Percentiles rank a stretch among this genome's conserved stretches.
phyloP scores from a whole-genome alignment of 2,113 vertebrate genomes.

The Nanorana parkeri region DNA sequence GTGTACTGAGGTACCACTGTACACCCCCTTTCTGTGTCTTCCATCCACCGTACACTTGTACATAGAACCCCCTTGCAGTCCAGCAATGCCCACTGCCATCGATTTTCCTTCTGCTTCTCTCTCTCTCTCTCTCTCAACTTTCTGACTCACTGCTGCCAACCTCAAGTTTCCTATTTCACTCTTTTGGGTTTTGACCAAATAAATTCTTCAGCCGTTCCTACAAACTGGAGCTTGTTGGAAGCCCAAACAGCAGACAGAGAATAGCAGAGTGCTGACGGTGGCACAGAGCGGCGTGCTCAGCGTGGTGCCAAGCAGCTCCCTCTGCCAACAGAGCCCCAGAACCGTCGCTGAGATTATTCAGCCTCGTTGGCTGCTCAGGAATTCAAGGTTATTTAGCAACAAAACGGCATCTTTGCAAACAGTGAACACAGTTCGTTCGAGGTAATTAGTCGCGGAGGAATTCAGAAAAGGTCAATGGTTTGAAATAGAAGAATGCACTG shows the following conservation, averaged over 20 bases:
- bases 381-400: constrained; percentile 74
- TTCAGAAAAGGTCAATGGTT: constrained; percentile 70
- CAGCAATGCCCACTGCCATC: not conserved
- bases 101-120: too few relatives aligned
- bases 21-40: too few relatives aligned
- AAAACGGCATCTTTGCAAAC: constrained; percentile 68
- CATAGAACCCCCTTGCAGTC: too few relatives aligned
- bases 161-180: not conserved
- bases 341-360: constrained; percentile 67
- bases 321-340: constrained; percentile 58
- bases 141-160: not conserved
- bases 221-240: constrained; percentile 67
- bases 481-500: constrained; percentile 67
- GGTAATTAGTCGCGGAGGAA: constrained; percentile 77
- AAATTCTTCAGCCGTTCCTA: constrained; percentile 23
- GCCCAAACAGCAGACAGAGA: constrained; percentile 64
- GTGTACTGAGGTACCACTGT: too few relatives aligned
- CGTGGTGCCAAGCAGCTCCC: constrained; percentile 66
- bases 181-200: constrained; percentile 7
- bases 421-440: constrained; percentile 65
- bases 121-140: not conserved
- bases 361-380: constrained; percentile 60
- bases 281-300: constrained; percentile 69
- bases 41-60: too few relatives aligned
- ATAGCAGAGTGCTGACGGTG: constrained; percentile 71